These are phyloP conservation scores for Mesitornis unicolor DNA, from an alignment of 2,113 vertebrate species.

Conservation along the genomic window DNA sequence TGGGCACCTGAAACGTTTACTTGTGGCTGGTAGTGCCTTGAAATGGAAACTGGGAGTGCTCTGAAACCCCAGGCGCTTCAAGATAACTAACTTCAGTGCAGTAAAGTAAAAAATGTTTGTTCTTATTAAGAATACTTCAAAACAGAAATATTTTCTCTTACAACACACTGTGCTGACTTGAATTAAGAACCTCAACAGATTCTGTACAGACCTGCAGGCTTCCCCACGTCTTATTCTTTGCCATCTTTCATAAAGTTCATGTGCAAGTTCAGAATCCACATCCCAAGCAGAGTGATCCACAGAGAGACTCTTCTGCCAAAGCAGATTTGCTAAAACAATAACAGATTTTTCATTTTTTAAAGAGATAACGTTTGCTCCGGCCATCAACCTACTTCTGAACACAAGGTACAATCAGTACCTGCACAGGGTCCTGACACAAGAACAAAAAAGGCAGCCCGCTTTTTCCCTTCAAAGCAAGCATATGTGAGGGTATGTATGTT, in stretches of 20 bases:
- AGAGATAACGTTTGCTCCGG: neutral
- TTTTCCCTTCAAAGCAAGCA: neutral
- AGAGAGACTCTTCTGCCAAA: constrained; percentile 88
- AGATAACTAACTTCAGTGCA: neutral
- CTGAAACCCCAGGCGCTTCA: neutral
- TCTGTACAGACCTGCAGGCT: constrained; percentile 83
- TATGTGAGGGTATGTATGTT: neutral
- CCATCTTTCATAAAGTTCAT: constrained; percentile 86
- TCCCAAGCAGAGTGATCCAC: constrained; percentile 82
- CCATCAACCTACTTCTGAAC: neutral
- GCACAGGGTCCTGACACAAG: neutral
- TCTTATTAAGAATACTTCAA: neutral
- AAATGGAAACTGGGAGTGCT: neutral
- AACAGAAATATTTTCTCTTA: neutral
- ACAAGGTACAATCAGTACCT: neutral
- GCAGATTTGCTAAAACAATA: constrained; percentile 74
- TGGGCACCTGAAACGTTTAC: neutral
- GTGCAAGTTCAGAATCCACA: constrained; percentile 85
- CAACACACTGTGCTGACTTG: neutral
- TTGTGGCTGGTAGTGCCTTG: neutral
- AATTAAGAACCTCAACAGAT: neutral
- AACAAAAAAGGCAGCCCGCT: neutral
- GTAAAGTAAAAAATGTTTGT: neutral
- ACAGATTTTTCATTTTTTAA: constrained; percentile 10
- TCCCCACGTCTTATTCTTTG: constrained; percentile 80